These are phyloP conservation scores for Mastigias papua DNA, from an alignment of 30 jellyfish, hydroid and myxozoan species.

Conservation along the genomic window DNA sequence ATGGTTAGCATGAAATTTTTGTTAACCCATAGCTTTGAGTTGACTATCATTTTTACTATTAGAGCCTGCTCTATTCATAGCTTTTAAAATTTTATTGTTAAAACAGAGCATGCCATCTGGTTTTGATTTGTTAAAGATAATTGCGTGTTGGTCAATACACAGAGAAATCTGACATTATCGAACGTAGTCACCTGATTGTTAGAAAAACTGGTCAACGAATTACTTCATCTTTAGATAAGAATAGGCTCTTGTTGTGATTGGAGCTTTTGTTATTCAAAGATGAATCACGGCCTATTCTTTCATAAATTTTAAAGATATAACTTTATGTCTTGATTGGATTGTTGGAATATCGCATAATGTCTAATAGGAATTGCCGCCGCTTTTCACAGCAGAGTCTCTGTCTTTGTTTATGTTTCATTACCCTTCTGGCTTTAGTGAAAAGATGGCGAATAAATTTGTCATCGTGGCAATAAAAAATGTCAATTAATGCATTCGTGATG, in stretches of 20 bases:
- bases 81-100: background rate
- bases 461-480: no score
- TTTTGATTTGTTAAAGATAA: background rate
- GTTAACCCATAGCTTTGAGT: background rate
- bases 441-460: no score
- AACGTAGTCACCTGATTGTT: background rate
- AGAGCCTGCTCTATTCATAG: background rate
- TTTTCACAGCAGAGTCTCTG: background rate
- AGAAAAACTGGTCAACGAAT: background rate
- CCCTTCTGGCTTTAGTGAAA: no score
- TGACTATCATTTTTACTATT: background rate
- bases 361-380: background rate
- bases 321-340: background rate
- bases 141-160: background rate
- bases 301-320: background rate
- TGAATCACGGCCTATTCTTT: background rate
- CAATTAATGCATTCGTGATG: no score
- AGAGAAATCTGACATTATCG: background rate
- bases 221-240: background rate
- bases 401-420: no score
- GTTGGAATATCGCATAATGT: background rate
- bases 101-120: background rate
- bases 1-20: no score
- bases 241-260: background rate
- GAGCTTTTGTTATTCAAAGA: background rate